phyloP scores from a whole-genome alignment of 2,113 vertebrate genomes.

The Heliornis fulica region DNA sequence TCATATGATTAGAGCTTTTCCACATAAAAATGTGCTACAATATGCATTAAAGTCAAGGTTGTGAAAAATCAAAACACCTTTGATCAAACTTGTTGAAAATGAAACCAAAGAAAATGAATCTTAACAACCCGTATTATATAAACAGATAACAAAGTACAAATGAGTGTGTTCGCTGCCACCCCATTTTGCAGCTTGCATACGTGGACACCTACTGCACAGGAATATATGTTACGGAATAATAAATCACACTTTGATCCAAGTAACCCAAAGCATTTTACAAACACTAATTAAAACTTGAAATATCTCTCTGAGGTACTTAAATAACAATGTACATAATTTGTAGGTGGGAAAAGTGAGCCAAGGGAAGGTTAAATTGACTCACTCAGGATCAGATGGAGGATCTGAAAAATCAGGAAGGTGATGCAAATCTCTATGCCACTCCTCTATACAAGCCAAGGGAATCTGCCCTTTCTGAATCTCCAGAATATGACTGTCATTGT shows the following conservation, averaged over 20 bases:
- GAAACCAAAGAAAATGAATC: background rate
- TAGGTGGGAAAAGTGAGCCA: slow-evolving; percentile 15
- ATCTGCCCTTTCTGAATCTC: background rate
- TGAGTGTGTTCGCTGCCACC: background rate
- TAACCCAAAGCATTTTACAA: slow-evolving; percentile 52
- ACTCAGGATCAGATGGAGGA: background rate
- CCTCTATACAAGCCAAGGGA: background rate
- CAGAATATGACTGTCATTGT: background rate
- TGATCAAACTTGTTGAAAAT: background rate
- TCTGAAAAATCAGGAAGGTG: background rate
- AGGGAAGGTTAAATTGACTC: slow-evolving; percentile 34
- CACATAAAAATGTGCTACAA: background rate
- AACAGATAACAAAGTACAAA: background rate
- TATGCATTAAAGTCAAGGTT: background rate
- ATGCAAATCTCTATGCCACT: background rate
- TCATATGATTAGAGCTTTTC: background rate
- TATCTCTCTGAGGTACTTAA: slow-evolving; percentile 48
- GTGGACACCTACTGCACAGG: background rate
- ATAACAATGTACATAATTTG: slow-evolving; percentile 38
- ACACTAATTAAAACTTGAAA: slow-evolving; percentile 54
- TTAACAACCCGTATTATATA: background rate
- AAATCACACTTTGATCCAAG: slow-evolving; percentile 49
- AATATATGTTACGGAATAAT: slow-evolving; percentile 8
- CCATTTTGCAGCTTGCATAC: background rate
- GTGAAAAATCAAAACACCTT: slow-evolving; percentile 6